Conservation (phyloP, 1,140 invertebrate genomes). For the Globodera rostochiensis region DNA sequence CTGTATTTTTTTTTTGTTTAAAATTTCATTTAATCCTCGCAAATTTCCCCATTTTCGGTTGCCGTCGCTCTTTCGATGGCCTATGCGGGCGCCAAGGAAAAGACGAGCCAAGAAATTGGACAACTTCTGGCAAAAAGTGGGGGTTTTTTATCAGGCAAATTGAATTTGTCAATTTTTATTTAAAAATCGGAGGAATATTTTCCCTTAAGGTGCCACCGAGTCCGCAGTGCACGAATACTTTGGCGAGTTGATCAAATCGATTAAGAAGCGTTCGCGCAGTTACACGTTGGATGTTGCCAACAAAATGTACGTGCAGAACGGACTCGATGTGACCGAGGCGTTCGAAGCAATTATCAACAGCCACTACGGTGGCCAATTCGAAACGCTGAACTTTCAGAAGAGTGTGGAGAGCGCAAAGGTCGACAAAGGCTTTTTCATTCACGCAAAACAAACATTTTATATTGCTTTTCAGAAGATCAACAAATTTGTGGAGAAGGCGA, state of each 20-base stretch:
- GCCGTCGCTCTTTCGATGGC: constrained; percentile 34
- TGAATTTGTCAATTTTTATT: not conserved
- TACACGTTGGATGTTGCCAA: constrained; percentile 27
- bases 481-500: constrained; percentile 40
- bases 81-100: constrained; percentile 30
- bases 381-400: constrained; percentile 25
- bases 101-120: constrained; percentile 25
- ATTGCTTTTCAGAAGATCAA: constrained; percentile 30
- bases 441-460: no score
- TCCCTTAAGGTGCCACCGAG: not conserved
- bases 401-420: constrained; percentile 25
- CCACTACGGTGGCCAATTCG: constrained; percentile 31
- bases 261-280: not conserved
- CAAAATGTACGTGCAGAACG: constrained; percentile 7
- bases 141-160: not conserved
- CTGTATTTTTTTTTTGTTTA: no score
- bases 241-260: not conserved
- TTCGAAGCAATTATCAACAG: constrained; percentile 8
- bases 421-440: no score
- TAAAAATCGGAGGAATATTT: not conserved
- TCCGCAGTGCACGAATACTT: not conserved
- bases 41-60: not conserved
- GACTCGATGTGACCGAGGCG: constrained; percentile 9
- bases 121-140: constrained; percentile 24
- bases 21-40: no score